Evolutionary conservation across 2,888 invertebrate species (phyloP).

Genomic region (Cosmorhoe ocellata): DNA sequence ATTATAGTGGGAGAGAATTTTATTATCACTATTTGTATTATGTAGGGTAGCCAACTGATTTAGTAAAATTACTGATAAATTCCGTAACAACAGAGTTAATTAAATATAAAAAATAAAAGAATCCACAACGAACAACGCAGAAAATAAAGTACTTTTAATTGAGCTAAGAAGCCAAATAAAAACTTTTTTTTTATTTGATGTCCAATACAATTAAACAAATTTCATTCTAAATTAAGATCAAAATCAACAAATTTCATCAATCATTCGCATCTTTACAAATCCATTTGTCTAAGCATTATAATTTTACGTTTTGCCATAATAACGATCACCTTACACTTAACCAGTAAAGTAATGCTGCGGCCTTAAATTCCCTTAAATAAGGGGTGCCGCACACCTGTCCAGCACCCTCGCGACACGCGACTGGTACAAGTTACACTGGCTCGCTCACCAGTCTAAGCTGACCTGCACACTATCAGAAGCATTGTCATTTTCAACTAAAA

Average conservation of each 20-base stretch:
- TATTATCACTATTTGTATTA: slow-evolving; percentile 51
- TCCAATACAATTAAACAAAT: too few relatives aligned
- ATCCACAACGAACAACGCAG: too few relatives aligned
- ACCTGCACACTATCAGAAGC: slow-evolving; percentile 37
- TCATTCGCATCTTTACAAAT: slow-evolving; percentile 15
- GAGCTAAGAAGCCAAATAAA: too few relatives aligned
- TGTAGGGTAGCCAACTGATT: slow-evolving; percentile 43
- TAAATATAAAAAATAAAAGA: too few relatives aligned
- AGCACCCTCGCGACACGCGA: slow-evolving; percentile 78
- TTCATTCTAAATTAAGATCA: too few relatives aligned
- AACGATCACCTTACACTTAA: slow-evolving; percentile 54
- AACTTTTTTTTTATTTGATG: too few relatives aligned
- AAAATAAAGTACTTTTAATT: too few relatives aligned
- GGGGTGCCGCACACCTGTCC: slow-evolving; percentile 78
- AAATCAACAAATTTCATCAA: too few relatives aligned
- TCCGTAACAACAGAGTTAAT: too few relatives aligned
- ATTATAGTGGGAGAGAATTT: slow-evolving; percentile 63
- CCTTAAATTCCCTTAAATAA: slow-evolving; percentile 73
- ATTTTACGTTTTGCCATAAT: slow-evolving; percentile 26
- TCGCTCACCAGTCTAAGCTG: slow-evolving; percentile 47
- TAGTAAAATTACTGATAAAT: not conserved
- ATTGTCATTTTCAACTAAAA: too few relatives aligned
- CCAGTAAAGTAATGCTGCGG: slow-evolving; percentile 64
- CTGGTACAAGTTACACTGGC: slow-evolving; percentile 61
- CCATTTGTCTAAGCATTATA: slow-evolving; percentile 20